Evolutionary conservation across 2,888 invertebrate species (phyloP).

Genomic region (Acrobasis repandana): DNA sequence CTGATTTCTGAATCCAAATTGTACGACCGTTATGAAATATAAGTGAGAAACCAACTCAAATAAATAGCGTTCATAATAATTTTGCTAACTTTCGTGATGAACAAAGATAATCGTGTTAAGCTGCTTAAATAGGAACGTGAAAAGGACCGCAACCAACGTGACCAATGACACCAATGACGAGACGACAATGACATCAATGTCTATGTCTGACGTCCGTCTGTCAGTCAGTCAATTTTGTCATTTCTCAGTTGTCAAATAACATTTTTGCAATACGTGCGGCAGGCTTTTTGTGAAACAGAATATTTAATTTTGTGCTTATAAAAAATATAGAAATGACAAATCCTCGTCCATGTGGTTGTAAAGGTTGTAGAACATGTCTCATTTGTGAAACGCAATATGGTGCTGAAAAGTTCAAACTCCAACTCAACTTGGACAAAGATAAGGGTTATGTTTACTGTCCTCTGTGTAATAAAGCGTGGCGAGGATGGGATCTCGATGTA

Average conservation of each 20-base stretch:
- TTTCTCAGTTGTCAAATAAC: not conserved
- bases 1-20: no score
- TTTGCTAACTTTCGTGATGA: not conserved
- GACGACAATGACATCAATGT: no score
- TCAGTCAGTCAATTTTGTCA: not conserved
- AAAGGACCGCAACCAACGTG: no score
- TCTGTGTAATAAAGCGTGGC: slow-evolving; percentile 88
- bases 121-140: not conserved
- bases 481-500: slow-evolving; percentile 86
- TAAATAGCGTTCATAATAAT: no score
- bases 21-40: no score
- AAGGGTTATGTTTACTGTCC: slow-evolving; percentile 89
- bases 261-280: not conserved
- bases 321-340: slow-evolving; percentile 76
- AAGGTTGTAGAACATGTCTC: slow-evolving; percentile 94
- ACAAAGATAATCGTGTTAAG: not conserved
- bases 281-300: not conserved
- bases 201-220: not conserved
- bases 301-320: not conserved
- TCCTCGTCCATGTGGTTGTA: slow-evolving; percentile 93
- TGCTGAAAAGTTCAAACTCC: slow-evolving; percentile 60
- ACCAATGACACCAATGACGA: no score
- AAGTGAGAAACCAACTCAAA: no score
- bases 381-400: slow-evolving; percentile 89
- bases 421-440: slow-evolving; percentile 71